phyloP scores from a whole-genome alignment of 2,888 invertebrate genomes.

The Microplitis manilae region DNA sequence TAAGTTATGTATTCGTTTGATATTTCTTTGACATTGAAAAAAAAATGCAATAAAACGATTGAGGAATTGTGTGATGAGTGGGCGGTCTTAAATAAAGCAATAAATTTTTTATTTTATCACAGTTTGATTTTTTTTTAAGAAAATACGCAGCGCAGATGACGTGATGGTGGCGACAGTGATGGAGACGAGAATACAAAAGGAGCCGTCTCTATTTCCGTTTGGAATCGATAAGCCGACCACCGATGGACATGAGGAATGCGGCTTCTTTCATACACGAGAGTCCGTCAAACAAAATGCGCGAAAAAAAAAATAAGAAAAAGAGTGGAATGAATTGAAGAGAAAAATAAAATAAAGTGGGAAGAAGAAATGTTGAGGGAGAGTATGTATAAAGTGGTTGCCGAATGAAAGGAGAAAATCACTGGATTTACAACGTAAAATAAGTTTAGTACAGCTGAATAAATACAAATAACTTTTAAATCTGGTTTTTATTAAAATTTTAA shows the following conservation, averaged over 20 bases:
- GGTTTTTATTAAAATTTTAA: constrained; percentile 13
- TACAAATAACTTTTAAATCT: constrained; percentile 5
- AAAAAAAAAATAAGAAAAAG: neutral
- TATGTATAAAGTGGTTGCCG: neutral
- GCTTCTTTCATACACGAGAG: constrained; percentile 27
- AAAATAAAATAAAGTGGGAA: neutral
- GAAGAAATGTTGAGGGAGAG: neutral
- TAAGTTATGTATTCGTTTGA: neutral
- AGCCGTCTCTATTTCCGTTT: constrained; percentile 22
- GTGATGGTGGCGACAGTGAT: constrained; percentile 6
- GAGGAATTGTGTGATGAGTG: neutral
- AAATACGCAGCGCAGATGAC: neutral
- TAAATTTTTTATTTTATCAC: neutral
- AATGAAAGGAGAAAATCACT: constrained; percentile 12
- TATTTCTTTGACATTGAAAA: constrained; percentile 5
- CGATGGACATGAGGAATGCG: constrained; percentile 36
- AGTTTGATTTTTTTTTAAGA: neutral
- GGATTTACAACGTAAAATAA: neutral
- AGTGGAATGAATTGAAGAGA: neutral
- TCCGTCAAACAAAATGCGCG: constrained; percentile 34
- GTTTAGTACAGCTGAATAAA: neutral
- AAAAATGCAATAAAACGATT: neutral
- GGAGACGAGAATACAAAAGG: constrained; percentile 10
- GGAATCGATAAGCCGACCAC: constrained; percentile 40
- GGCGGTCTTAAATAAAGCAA: neutral